Evolutionary conservation across 2,113 vertebrate species (phyloP).

Genomic region (Hypanus sabinus): DNA sequence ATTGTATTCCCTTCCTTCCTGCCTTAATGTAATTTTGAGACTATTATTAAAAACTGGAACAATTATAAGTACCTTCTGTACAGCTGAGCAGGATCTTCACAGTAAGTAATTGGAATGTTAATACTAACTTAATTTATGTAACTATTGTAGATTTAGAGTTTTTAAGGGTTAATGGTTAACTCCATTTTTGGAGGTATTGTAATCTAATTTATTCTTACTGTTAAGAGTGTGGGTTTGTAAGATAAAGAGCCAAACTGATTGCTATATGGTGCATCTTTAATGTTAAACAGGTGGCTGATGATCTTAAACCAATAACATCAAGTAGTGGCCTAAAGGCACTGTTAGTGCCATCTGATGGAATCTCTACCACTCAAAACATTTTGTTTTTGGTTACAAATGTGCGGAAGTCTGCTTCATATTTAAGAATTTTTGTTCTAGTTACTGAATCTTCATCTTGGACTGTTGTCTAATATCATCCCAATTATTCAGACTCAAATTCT

Average conservation of each 20-base stretch:
- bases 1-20: not conserved
- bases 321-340: not conserved
- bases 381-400: not conserved
- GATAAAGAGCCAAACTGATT: not conserved
- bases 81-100: not conserved
- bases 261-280: not conserved
- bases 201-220: not conserved
- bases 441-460: not conserved
- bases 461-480: not conserved
- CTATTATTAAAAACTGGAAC: not conserved
- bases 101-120: not conserved
- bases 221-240: not conserved
- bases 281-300: not conserved
- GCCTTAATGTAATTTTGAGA: not conserved
- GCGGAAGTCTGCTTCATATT: not conserved
- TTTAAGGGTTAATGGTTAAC: not conserved
- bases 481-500: not conserved
- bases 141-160: not conserved
- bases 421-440: not conserved
- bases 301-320: not conserved
- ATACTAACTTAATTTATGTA: not conserved
- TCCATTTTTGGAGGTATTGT: not conserved
- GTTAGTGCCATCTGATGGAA: not conserved
- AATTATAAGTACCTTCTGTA: not conserved
- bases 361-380: not conserved